Percentiles rank a stretch among this genome's conserved stretches.
phyloP scores from a whole-genome alignment of 2,797 vertebrate species.

The Limnodromus scolopaceus region DNA sequence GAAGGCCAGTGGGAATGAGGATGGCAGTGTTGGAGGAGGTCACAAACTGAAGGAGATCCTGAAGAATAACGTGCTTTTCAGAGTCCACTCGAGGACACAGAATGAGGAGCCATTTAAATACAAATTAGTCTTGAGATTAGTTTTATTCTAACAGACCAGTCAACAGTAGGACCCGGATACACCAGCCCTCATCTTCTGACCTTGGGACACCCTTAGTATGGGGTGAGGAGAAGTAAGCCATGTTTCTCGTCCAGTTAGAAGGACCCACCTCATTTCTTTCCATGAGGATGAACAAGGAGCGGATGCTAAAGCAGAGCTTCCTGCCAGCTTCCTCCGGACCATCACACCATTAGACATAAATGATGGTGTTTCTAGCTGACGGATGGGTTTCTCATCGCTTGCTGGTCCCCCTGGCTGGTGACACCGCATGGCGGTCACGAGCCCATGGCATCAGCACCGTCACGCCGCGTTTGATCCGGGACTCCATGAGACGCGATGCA shows the following conservation, averaged over 20 bases:
- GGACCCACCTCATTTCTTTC: neutral
- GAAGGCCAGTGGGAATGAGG: neutral
- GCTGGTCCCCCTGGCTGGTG: neutral
- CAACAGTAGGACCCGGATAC: neutral
- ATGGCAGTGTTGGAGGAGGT: fast-evolving
- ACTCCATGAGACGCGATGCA: neutral
- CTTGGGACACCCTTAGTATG: neutral
- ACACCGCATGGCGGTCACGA: fast-evolving
- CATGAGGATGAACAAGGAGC: fast-evolving
- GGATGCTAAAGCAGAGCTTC: neutral
- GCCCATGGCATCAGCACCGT: fast-evolving
- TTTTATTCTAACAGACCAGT: neutral
- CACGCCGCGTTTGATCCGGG: fast-evolving
- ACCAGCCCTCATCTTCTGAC: neutral
- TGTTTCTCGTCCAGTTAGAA: fast-evolving
- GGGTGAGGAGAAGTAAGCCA: neutral
- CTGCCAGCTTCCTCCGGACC: neutral
- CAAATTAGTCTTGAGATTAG: neutral
- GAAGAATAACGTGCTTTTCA: neutral
- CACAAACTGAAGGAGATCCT: neutral
- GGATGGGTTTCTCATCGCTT: fast-evolving
- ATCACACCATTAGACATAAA: fast-evolving
- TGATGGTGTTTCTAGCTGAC: fast-evolving
- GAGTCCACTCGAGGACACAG: fast-evolving
- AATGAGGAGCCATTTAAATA: fast-evolving